A percentile compares a stretch with the other conserved stretches of the same genome.
These are phyloP conservation scores for Hypothenemus hampei DNA, from an alignment of 1,140 invertebrate species.

Conservation along the genomic window DNA sequence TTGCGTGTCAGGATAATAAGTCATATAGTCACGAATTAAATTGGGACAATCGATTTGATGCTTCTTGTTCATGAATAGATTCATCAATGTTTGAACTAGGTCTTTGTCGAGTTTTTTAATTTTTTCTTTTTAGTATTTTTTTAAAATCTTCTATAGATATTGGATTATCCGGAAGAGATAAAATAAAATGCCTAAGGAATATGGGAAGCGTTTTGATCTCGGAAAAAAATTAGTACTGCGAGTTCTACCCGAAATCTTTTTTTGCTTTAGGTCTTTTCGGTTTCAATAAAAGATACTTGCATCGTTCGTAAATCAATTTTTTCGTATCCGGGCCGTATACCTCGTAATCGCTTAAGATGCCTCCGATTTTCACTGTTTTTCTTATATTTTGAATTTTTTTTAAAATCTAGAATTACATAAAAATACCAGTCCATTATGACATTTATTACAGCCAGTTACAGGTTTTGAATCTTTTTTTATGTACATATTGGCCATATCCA, in stretches of 20 bases:
- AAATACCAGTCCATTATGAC: not conserved
- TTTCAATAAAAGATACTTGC: conserved; percentile 46
- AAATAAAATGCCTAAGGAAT: conserved; percentile 32
- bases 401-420: conserved; percentile 32
- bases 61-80: conserved; percentile 38
- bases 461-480: conserved; percentile 41
- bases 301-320: conserved; percentile 46
- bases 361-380: conserved; percentile 44
- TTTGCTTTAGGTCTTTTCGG: conserved; percentile 44
- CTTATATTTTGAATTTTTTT: conserved; percentile 37
- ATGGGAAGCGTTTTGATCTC: conserved; percentile 12
- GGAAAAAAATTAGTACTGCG: not conserved
- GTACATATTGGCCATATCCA: conserved; percentile 47
- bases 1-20: conserved; percentile 44
- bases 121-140: conserved; percentile 39
- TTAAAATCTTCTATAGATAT: conserved; percentile 41
- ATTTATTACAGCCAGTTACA: conserved; percentile 16
- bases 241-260: conserved; percentile 46
- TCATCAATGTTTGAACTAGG: conserved; percentile 41
- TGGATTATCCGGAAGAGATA: conserved; percentile 32
- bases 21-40: conserved; percentile 44
- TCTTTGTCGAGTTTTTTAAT: conserved; percentile 44
- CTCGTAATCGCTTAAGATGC: conserved; percentile 47
- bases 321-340: conserved; percentile 45
- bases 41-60: conserved; percentile 39